Evolutionary conservation across 2,797 vertebrate genomes (phyloP), one percentile per base, ranked within the genome.

Genomic region (Oceanodroma leucorhoa): DNA sequence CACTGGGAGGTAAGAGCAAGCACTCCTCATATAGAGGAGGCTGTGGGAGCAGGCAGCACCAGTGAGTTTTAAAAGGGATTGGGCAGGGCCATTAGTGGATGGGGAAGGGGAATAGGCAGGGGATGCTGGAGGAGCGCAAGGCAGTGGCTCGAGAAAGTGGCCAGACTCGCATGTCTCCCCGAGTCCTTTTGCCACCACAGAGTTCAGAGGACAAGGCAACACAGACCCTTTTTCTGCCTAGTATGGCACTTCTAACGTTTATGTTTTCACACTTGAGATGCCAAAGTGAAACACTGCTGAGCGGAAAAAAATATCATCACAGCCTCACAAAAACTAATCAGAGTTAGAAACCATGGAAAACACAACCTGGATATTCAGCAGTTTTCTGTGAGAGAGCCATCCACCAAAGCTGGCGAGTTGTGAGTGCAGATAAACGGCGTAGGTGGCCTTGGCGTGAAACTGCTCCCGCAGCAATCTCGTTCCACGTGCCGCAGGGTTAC

Each of bases 401-500:
- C 61, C 51, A 45, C 29, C 1, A 11, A 75, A 67, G 50, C 48
- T 78, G 48, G 53, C 1, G 19, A 67, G 69, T 7, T 85, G n/a
- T 54, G 65, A 10, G 4, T 14, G 45, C 60, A 88, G 64, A 70
- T 34, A 51, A 92, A 27, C 10, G 14, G 24, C 4, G 2, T 11
- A 87, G 65, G 13, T 75, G 82, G 79, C 38, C 41, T 53, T 61
- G 82, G 21, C 38, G 61, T 38, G 71, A 73, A 73, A n/a, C 43
- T 55, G 77, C 11, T 90, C 43, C 53, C 4, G 8, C n/a, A 55
- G 34, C 54, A 92, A 58, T 62, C 75, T 71, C 29, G 8, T 55
- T 32, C 69, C 55, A 40, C 0, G 0, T 34, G 29, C 22, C 2
- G 0, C 0, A 0, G 29, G 19, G 34, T 50, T 77, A 65, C 67